Base-by-base conservation (phyloP, 1,140 invertebrate genomes). In the Musca vetustissima region DNA sequence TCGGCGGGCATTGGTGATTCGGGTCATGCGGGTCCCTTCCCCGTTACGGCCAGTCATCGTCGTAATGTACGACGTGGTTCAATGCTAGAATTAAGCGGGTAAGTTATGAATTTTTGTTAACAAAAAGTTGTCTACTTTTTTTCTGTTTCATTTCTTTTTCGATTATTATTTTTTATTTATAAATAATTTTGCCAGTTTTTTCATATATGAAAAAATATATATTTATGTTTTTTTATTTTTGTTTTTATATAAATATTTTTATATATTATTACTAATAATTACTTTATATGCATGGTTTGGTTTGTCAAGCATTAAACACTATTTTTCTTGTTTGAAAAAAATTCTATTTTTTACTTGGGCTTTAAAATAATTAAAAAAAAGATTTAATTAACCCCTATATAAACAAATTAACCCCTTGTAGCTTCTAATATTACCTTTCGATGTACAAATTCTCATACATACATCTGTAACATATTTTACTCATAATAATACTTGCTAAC, bases 61-160 rank as follows among this genome's bases (percentile, higher is more conserved):
- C 84, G 88, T 14, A 88, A 89, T 74, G 86, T 86, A 65, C 83
- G 88, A 71, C 80, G 88, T 72, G 88, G 88, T 73, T 90, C 89
- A 17, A 89, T 90, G 88, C 79, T 90, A 73, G 89, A 90, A 78
- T 83, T 90, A 13, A 89, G 85, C 71, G 88, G 88, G 88, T 90
- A 85, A 82, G 88, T 87, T 67, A 64, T 14, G 64, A 17, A 25
- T n/a, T n/a, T n/a, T n/a, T n/a, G 11, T 66, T 65, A 61, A 68
- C 28, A 28, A 57, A 67, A 43, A 69, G 25, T 6, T 22, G n/a
- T 49, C 72, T 9, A 17, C 64, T 67, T 78, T 61, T 73, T 28
- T 74, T 69, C 73, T 69, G 15, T 70, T 69, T 49, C 61, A 67
- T 73, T 68, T 36, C 15, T 22, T 74, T 17, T 28, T 66, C 66